These are phyloP conservation scores for Dromaius novaehollandiae DNA, from an alignment of 2,113 vertebrate genomes.

Conservation along the genomic window DNA sequence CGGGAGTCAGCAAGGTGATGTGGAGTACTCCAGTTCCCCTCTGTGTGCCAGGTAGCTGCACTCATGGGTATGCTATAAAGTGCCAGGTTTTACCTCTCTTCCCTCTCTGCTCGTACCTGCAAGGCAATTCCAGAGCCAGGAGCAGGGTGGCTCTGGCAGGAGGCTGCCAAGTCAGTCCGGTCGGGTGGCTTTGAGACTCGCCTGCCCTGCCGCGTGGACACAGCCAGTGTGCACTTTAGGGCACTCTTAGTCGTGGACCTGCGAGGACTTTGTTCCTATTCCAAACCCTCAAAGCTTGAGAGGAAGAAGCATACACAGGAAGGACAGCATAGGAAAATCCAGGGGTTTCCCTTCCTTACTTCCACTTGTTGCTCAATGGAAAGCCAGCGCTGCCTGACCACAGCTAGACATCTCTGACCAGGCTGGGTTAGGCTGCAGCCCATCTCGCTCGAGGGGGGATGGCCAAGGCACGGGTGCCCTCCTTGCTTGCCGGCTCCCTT, in stretches of 20 bases:
- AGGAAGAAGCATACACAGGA: background rate
- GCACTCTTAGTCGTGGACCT: background rate
- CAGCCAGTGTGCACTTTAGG: background rate
- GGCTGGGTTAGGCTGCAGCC: too few species aligned
- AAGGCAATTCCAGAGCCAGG: background rate
- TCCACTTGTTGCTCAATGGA: background rate
- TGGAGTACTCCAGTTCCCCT: background rate
- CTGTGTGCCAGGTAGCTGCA: background rate
- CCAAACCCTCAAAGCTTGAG: background rate
- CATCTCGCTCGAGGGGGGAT: too few species aligned
- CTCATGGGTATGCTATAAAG: background rate
- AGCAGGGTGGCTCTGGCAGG: background rate
- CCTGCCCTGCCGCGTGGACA: background rate
- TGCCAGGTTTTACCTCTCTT: background rate
- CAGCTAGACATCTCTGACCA: background rate
- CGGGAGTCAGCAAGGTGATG: rapidly evolving
- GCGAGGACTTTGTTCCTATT: background rate
- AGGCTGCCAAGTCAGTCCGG: background rate
- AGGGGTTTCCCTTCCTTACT: background rate
- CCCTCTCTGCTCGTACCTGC: background rate
- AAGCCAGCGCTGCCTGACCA: background rate
- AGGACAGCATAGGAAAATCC: background rate
- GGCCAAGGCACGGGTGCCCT: background rate
- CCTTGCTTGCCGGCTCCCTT: background rate
- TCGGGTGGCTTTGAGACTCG: background rate